Evolutionary conservation across 2,797 vertebrate species (phyloP).

Genomic region (Salarias fasciatus): DNA sequence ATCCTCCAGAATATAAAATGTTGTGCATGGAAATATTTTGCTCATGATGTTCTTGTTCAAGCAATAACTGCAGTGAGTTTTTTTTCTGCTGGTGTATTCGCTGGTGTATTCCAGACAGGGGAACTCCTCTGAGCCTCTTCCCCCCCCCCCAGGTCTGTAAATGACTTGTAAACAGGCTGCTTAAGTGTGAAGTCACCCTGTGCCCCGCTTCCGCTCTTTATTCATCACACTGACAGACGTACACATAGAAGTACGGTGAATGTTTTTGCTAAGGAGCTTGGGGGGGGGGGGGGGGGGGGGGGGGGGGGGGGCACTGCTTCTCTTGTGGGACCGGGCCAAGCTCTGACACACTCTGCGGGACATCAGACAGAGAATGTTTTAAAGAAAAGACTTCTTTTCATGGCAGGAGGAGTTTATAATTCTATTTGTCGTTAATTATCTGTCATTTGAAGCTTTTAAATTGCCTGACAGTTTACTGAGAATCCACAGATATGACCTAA

Average conservation of each 20-base stretch:
- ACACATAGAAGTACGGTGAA: conserved; percentile 55
- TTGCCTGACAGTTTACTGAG: too few relatives aligned
- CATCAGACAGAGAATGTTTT: neutral
- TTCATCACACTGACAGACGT: conserved; percentile 68
- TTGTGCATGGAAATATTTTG: conserved; percentile 1
- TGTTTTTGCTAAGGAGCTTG: conserved; percentile 53
- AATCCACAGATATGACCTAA: too few relatives aligned
- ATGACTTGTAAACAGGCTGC: conserved; percentile 76
- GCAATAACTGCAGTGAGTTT: too few relatives aligned
- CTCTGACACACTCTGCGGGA: conserved; percentile 16
- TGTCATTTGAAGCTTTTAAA: conserved; percentile 13
- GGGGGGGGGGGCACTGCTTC: conserved; percentile 46
- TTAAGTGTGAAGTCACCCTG: conserved; percentile 77
- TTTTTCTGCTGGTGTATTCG: too few relatives aligned
- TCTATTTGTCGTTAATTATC: conserved; percentile 3
- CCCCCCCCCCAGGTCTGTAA: conserved; percentile 65
- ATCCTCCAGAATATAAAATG: neutral
- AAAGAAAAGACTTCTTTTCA: neutral
- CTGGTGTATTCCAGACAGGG: conserved; percentile 38
- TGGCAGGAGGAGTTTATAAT: conserved; percentile 3
- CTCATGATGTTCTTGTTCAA: too few relatives aligned
- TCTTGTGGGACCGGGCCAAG: conserved; percentile 33
- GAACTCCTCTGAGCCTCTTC: conserved; percentile 32
- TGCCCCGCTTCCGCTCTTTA: conserved; percentile 74
- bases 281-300: too few relatives aligned